Base-by-base conservation (phyloP, 2,888 invertebrate genomes). In the Opisthograptis luteolata region DNA sequence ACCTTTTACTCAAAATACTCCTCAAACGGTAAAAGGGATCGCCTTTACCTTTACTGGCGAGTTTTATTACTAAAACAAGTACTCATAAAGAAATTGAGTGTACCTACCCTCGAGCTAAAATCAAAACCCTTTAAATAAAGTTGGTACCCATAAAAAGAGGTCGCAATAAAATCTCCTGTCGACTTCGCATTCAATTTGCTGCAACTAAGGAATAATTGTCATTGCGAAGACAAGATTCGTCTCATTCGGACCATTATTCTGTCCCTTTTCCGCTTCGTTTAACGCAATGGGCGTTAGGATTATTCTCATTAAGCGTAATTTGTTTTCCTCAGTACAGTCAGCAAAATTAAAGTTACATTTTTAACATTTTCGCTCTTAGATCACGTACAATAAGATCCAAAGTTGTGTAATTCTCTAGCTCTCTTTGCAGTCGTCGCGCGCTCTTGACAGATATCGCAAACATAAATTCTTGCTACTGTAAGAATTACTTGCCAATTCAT, bases 221-320 rank as follows among this genome's bases (percentile, higher is more conserved):
- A 62, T 64, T 52, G 55, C 45, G 58, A 62, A 55, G 63, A 70
- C 69, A 68, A 68, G 69, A 69, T 70, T 68, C 64, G 47, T 73
- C 60, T 57, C 65, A 56, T 62, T 61, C 58, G 49, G 45, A 53
- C 54, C 55, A 60, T 66, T 64, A 64, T 64, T 58, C 58, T 53
- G 62, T 66, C 70, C 63, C 63, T 50, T 73, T 74, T 72, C 71
- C 68, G 63, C 60, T 68, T 71, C 71, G 73, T 76, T 79, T 61
- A 60, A 50, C 65, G 59, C 59, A 56, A 71, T 68, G 67, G 63
- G 60, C 58, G 53, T 58, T 52, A 55, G 64, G 65, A 76, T 76
- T 72, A 70, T 67, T 64, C 69, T 73, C 73, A 73, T 76, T 74
- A 71, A 62, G 44, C 58, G 62, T 70, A 69, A 73, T 74, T 76